Conservation (phyloP, 2,113 vertebrate genomes). For the Sardina pilchardus region DNA sequence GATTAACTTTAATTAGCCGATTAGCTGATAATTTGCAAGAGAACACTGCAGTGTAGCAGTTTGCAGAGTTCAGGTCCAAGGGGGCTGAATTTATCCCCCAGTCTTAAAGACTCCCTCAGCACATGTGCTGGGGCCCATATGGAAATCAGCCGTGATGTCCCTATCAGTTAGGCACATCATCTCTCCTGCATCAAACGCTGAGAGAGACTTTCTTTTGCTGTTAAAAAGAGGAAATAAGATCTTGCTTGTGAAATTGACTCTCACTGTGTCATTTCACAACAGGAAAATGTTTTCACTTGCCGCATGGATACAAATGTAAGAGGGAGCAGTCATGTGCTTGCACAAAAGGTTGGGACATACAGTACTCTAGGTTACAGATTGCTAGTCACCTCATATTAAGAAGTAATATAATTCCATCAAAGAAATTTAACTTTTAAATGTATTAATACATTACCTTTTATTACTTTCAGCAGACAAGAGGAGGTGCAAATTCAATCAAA, state of each 20-base stretch:
- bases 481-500: too few species aligned
- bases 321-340: not conserved
- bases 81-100: slow-evolving; percentile 21
- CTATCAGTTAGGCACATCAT: not conserved
- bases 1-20: slow-evolving; percentile 54
- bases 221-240: slow-evolving; percentile 7
- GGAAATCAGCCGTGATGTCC: not conserved
- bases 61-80: slow-evolving; percentile 32
- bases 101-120: slow-evolving; percentile 10
- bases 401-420: too few species aligned
- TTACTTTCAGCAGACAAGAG: too few species aligned
- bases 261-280: not conserved
- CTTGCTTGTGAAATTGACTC: not conserved
- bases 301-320: not conserved
- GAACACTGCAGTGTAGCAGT: slow-evolving; percentile 23
- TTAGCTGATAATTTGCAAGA: slow-evolving; percentile 52
- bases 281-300: not conserved
- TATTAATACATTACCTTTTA: too few species aligned
- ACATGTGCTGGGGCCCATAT: not conserved
- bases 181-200: not conserved
- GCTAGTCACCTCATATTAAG: too few species aligned
- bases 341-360: too few species aligned
- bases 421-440: too few species aligned
- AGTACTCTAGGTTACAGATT: too few species aligned
- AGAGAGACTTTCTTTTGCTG: not conserved